Evolutionary conservation across 2,888 invertebrate species (phyloP).

Genomic region (Polymixis flavicincta): DNA sequence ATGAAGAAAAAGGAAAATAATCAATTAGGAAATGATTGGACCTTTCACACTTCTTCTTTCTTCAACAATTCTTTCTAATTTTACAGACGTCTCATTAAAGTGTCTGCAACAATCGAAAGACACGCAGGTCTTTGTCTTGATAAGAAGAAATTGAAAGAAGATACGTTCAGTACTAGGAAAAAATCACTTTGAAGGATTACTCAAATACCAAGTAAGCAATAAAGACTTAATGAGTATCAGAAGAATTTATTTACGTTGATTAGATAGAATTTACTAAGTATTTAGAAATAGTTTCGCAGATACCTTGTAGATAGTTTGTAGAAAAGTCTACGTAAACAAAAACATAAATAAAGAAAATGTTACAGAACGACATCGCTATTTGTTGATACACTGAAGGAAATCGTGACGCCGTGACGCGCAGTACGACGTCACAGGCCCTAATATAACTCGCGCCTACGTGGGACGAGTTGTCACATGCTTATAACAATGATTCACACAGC

Average conservation of each 20-base stretch:
- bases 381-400: slow-evolving; percentile 38
- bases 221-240: background rate
- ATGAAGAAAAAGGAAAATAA: too few relatives aligned
- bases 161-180: background rate
- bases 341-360: slow-evolving; percentile 6
- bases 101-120: slow-evolving; percentile 4
- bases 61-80: too few relatives aligned
- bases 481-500: slow-evolving; percentile 62
- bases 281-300: background rate
- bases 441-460: slow-evolving; percentile 49
- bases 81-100: background rate
- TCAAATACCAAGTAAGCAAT: background rate
- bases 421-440: slow-evolving; percentile 52
- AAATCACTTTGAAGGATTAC: slow-evolving; percentile 6
- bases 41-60: too few relatives aligned
- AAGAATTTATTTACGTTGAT: background rate
- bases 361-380: background rate
- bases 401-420: slow-evolving; percentile 43
- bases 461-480: slow-evolving; percentile 51
- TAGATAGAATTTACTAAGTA: background rate
- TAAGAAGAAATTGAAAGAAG: background rate
- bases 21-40: too few relatives aligned
- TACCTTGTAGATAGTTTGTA: background rate
- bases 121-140: background rate
- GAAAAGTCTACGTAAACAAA: slow-evolving; percentile 15